These are phyloP conservation scores for Megalopta genalis DNA, from an alignment of 1,140 invertebrate genomes.

Conservation along the genomic window DNA sequence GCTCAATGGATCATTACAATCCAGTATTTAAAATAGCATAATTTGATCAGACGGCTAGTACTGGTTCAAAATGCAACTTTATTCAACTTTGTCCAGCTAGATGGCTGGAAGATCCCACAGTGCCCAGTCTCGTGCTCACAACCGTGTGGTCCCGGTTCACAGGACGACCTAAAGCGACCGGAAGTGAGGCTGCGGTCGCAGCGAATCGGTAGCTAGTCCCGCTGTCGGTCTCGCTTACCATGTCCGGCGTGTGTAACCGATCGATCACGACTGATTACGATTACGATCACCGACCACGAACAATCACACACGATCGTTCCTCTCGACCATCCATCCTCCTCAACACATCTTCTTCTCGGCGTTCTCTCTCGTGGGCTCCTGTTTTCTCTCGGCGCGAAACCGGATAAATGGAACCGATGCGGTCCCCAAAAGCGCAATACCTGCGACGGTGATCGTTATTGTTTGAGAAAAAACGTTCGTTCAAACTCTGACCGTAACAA, in stretches of 20 bases:
- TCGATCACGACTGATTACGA: background rate
- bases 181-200: background rate
- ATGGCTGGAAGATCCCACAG: background rate
- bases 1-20: no score
- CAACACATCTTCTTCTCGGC: conserved; percentile 10
- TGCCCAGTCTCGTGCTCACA: conserved; percentile 30
- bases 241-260: background rate
- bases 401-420: conserved; percentile 24
- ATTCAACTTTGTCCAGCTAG: no score
- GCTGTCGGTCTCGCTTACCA: background rate
- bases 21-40: no score
- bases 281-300: background rate
- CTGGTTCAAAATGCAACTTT: no score
- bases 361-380: background rate
- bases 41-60: no score
- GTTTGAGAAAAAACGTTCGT: conserved; percentile 9
- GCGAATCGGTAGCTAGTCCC: conserved; percentile 22
- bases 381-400: background rate
- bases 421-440: conserved; percentile 28
- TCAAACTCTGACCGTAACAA: conserved; percentile 50
- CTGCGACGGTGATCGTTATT: conserved; percentile 39
- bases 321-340: conserved; percentile 43
- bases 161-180: background rate
- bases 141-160: background rate
- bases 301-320: background rate